These are phyloP conservation scores for Saturnia pavonia DNA, from an alignment of 2,888 invertebrate species.

Conservation along the genomic window DNA sequence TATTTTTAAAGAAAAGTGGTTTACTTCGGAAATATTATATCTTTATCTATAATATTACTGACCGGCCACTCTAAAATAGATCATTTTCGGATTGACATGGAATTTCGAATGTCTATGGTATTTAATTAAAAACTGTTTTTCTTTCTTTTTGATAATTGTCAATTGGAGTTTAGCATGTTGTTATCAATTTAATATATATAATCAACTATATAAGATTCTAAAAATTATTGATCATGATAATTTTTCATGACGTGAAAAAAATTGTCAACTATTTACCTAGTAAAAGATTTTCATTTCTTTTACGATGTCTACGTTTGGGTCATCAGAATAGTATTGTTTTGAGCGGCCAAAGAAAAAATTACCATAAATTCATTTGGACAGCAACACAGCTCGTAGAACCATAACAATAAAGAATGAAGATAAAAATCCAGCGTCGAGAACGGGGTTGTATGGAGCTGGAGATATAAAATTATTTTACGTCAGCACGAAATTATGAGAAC, in stretches of 20 bases:
- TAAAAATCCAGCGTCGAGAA: conserved; percentile 18
- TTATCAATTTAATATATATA: too few species aligned
- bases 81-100: too few species aligned
- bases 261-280: too few species aligned
- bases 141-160: neutral
- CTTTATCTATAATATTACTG: neutral
- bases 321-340: neutral
- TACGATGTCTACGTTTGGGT: neutral
- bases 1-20: neutral
- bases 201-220: too few species aligned
- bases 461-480: conserved; percentile 37
- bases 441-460: conserved; percentile 22
- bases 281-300: neutral
- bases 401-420: conserved; percentile 22
- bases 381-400: conserved; percentile 14
- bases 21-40: neutral
- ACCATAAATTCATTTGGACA: conserved; percentile 18
- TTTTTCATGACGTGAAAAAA: too few species aligned
- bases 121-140: too few species aligned
- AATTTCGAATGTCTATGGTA: too few species aligned
- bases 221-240: too few species aligned
- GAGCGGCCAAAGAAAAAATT: conserved; percentile 3
- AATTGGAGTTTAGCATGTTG: too few species aligned
- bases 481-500: conserved; percentile 30
- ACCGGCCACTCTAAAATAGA: neutral